Percentiles rank a stretch among this genome's conserved stretches.
These are phyloP conservation scores for Thaleichthys pacificus DNA, from an alignment of 2,797 vertebrate genomes.

Conservation along the genomic window DNA sequence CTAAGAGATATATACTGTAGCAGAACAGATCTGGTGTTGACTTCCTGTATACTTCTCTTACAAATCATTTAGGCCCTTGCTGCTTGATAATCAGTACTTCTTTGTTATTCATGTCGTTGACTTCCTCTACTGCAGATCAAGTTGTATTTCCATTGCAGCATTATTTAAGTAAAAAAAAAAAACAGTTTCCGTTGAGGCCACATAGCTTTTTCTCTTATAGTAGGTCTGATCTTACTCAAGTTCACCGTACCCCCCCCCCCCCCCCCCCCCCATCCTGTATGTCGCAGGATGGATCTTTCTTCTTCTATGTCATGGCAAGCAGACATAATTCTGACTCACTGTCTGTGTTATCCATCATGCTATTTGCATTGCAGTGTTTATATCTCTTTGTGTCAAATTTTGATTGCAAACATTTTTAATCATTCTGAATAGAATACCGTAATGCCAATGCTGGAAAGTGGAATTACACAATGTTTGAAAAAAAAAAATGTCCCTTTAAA, in stretches of 20 bases:
- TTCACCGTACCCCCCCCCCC: too few species aligned
- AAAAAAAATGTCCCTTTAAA: not conserved
- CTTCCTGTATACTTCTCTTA: not conserved
- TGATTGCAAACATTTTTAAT: not conserved
- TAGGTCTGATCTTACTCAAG: too few species aligned
- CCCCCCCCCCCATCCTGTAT: too few species aligned
- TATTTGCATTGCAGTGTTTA: constrained; percentile 20
- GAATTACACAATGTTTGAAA: not conserved
- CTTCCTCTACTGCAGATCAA: too few species aligned
- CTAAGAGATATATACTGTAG: not conserved
- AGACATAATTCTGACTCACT: not conserved
- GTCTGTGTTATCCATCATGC: not conserved
- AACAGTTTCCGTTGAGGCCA: too few species aligned
- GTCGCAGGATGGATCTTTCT: too few species aligned
- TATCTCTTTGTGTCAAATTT: constrained; percentile 12
- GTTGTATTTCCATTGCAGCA: too few species aligned
- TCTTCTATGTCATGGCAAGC: not conserved
- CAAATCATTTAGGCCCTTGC: too few species aligned
- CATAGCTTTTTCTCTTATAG: too few species aligned
- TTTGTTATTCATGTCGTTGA: too few species aligned
- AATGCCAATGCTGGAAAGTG: not conserved
- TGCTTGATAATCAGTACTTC: too few species aligned
- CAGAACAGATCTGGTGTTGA: not conserved
- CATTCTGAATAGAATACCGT: not conserved
- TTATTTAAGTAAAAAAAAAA: too few species aligned